Conservation (phyloP, 1,140 invertebrate genomes). For the Zaprionus nigranus region DNA sequence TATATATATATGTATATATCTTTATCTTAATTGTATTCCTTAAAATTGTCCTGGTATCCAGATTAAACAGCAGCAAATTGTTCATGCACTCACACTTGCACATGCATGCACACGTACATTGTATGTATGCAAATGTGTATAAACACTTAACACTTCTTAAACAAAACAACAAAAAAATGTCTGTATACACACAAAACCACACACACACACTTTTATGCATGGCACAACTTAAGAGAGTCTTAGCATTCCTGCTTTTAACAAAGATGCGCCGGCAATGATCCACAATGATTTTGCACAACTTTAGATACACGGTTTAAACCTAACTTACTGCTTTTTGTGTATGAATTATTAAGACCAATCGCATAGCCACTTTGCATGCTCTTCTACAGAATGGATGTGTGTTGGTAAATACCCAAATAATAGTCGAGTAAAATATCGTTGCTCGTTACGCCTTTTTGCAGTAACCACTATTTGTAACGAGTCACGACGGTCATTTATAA, state of each 20-base stretch:
- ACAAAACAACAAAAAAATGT: constrained; percentile 46
- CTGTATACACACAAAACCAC: constrained; percentile 48
- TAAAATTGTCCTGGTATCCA: background rate
- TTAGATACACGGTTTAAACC: background rate
- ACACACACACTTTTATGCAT: constrained; percentile 19
- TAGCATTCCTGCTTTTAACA: background rate
- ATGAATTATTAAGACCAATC: background rate
- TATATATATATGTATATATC: too few species aligned
- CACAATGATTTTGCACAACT: background rate
- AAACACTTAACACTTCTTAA: constrained; percentile 31
- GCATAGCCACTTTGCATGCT: background rate
- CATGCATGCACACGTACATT: background rate
- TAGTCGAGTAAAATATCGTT: background rate
- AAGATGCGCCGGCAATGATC: background rate
- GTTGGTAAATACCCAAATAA: background rate
- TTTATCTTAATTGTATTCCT: background rate
- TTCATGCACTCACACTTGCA: constrained; percentile 4
- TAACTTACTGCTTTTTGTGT: background rate
- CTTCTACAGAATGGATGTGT: background rate
- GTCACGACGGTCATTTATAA: background rate
- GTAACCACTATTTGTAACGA: background rate
- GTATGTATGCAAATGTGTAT: constrained; percentile 22
- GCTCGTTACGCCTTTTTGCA: background rate
- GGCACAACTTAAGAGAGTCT: constrained; percentile 24
- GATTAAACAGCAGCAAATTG: background rate